Conservation (phyloP, 2,888 invertebrate species). For the Teleogryllus oceanicus region DNA sequence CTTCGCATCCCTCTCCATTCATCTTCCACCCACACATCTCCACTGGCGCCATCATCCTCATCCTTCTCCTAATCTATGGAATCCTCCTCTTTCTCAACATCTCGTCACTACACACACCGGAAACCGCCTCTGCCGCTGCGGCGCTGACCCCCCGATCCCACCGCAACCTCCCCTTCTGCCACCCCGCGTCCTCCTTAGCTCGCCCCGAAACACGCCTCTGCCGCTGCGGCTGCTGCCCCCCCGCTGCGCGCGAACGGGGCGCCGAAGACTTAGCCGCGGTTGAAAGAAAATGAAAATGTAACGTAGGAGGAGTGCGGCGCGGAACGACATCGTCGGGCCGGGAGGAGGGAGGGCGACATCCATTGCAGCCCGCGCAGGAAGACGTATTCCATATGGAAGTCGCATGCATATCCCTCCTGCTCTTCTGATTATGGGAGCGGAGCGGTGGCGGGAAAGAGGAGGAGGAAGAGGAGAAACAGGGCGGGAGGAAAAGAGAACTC, state of each 20-base stretch:
- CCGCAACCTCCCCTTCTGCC: too few species aligned
- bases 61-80: too few species aligned
- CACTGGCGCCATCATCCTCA: too few species aligned
- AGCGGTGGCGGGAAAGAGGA: not conserved
- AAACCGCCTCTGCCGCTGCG: too few species aligned
- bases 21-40: too few species aligned
- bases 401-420: not conserved
- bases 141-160: too few species aligned
- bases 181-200: not conserved
- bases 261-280: not conserved
- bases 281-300: conserved; percentile 6
- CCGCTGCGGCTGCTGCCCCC: too few species aligned
- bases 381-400: conserved; percentile 18
- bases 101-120: too few species aligned
- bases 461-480: not conserved
- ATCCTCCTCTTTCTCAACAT: too few species aligned
- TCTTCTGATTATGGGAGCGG: not conserved
- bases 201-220: too few species aligned
- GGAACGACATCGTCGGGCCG: not conserved
- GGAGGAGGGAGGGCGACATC: not conserved
- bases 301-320: not conserved
- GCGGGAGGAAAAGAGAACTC: not conserved
- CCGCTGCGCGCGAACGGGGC: not conserved
- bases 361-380: not conserved
- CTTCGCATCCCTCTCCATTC: too few species aligned